Conservation (phyloP, 2,888 invertebrate genomes). For the Hirtodrosophila alboralis region DNA sequence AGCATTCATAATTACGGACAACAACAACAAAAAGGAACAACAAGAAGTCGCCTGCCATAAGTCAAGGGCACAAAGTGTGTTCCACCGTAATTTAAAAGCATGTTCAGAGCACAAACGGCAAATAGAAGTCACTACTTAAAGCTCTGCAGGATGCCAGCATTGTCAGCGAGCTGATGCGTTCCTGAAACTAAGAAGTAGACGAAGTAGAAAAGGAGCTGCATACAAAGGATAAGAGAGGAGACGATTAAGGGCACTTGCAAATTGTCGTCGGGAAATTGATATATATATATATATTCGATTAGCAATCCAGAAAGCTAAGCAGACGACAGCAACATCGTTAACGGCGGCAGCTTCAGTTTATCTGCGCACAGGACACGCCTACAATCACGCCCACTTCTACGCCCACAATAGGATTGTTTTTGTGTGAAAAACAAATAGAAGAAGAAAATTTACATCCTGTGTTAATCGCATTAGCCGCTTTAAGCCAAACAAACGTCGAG, state of each 20-base stretch:
- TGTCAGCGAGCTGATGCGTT: constrained; percentile 65
- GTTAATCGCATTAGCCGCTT: constrained; percentile 44
- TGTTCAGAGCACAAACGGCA: constrained; percentile 40
- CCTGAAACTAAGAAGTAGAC: constrained; percentile 14
- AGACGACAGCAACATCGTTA: constrained; percentile 1
- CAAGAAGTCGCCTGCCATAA: constrained; percentile 28
- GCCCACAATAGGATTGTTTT: constrained; percentile 10
- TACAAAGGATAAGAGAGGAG: constrained; percentile 10
- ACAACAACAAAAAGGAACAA: constrained; percentile 16
- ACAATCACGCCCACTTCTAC: constrained; percentile 4
- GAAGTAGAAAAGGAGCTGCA: constrained; percentile 1
- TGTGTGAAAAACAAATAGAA: constrained; percentile 38
- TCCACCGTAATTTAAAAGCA: constrained; percentile 34
- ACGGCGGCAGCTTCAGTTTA: constrained; percentile 53
- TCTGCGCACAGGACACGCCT: constrained; percentile 37
- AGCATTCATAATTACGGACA: constrained; percentile 60
- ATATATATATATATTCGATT: constrained; percentile 69
- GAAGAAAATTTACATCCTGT: constrained; percentile 50
- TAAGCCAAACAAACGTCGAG: constrained; percentile 66
- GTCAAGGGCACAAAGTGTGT: constrained; percentile 60
- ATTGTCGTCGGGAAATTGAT: constrained; percentile 68
- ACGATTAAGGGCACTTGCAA: constrained; percentile 62
- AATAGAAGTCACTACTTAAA: constrained; percentile 42
- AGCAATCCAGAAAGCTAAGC: constrained; percentile 48
- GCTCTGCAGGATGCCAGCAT: constrained; percentile 52